Evolutionary conservation across 1,140 invertebrate species (phyloP).

Genomic region (Mizuhopecten yessoensis): DNA sequence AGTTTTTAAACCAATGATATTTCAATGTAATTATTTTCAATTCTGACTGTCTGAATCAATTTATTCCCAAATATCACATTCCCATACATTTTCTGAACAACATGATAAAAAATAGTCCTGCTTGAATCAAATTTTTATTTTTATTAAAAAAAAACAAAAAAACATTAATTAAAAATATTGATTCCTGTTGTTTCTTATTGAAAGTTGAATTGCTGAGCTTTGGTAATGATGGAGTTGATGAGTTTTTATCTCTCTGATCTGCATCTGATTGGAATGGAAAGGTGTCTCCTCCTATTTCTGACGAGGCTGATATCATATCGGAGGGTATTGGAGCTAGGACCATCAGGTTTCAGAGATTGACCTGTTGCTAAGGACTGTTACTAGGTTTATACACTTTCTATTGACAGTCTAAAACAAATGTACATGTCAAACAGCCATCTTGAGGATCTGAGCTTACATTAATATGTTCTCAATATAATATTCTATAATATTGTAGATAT

Average conservation of each 20-base stretch:
- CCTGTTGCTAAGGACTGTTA: not conserved
- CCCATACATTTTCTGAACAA: no score
- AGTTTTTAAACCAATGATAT: no score
- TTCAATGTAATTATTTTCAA: no score
- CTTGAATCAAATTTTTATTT: not conserved
- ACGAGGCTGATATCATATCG: not conserved
- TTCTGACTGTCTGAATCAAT: no score
- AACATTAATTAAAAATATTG: not conserved
- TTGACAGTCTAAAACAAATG: conserved; percentile 1
- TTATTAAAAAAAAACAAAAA: not conserved
- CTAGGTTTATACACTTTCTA: not conserved
- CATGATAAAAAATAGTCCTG: no score
- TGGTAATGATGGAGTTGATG: not conserved
- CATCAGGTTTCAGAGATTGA: not conserved
- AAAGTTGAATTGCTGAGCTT: not conserved
- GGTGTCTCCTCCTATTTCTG: no score
- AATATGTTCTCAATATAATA: not conserved
- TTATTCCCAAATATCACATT: no score
- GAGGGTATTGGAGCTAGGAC: not conserved
- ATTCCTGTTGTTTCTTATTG: not conserved
- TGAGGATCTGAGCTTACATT: not conserved
- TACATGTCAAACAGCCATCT: not conserved
- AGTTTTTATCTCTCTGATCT: not conserved
- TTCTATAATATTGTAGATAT: not conserved
- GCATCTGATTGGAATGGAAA: not conserved